These are phyloP conservation scores for Dusona sp. DNA, from an alignment of 2,888 invertebrate genomes.

Conservation along the genomic window DNA sequence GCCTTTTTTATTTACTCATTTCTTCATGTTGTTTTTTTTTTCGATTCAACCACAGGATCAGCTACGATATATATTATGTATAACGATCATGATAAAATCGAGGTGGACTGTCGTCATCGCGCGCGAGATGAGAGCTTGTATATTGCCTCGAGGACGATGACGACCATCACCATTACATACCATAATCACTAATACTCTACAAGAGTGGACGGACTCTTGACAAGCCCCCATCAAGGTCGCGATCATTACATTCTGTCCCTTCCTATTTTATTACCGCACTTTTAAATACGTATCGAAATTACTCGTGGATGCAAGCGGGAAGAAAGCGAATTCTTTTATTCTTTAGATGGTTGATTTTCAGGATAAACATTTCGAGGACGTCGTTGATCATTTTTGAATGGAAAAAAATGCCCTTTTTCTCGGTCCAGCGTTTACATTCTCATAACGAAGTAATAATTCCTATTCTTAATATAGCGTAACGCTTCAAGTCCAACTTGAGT, in stretches of 20 bases:
- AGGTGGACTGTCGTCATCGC: slow-evolving; percentile 51
- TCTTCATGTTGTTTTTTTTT: slow-evolving; percentile 1
- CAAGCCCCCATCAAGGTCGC: slow-evolving; percentile 39
- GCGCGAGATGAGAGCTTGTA: slow-evolving; percentile 16
- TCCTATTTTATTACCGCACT: not conserved
- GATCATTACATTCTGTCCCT: slow-evolving; percentile 25
- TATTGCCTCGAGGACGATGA: slow-evolving; percentile 41
- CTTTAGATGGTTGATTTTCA: not conserved
- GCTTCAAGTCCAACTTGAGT: not conserved
- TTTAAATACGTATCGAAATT: not conserved
- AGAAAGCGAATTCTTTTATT: not conserved
- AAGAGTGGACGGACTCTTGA: slow-evolving; percentile 10
- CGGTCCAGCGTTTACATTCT: too few species aligned
- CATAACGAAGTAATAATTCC: not conserved
- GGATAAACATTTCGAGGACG: not conserved
- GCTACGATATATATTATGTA: slow-evolving; percentile 30
- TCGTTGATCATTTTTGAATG: too few species aligned
- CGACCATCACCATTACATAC: slow-evolving; percentile 31
- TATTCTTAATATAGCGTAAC: not conserved
- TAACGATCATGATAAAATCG: slow-evolving; percentile 39
- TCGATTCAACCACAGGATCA: slow-evolving; percentile 13
- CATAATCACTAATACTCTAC: slow-evolving; percentile 6
- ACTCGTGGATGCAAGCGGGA: not conserved
- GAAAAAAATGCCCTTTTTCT: too few species aligned
- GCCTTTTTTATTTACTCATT: not conserved